Evolutionary conservation across 2,113 vertebrate genomes (phyloP), one percentile per base, ranked within the genome.

Genomic region (Seriola aureovittata): DNA sequence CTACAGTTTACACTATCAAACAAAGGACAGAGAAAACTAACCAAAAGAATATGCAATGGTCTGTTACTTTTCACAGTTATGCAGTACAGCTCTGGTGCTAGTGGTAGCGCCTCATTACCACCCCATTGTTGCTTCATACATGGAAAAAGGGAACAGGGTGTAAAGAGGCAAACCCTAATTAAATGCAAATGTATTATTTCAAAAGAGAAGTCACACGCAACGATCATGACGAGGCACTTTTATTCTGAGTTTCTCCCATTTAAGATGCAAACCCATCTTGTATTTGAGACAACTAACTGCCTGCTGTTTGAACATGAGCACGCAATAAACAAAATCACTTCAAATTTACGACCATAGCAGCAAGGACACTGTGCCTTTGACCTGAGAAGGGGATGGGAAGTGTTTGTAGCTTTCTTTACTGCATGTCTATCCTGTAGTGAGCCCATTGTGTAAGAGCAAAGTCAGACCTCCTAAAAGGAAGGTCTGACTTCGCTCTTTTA

Each of bases 401-500:
- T 9, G 40, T 44, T 25, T 57, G 25, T 8, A 16, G 19, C 44
- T 65, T 64, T 71, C 23, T 70, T 86, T 62, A 48, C 16, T n/a
- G 19, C 40, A 13, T 16, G 3, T 60, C 10, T 21, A 42, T 42
- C 40, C n/a, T 63, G 77, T 13, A 62, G 48, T 64, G 23, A 79
- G 32, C 32, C 29, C 3, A n/a, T 50, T 75, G 52, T 81, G 3
- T 52, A 25, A 8, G 16, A 3, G 17, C 46, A 54, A 54, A 54
- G 54, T 55, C n/a, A 23, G 32, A 25, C 1, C 38, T 25, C 21
- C 32, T 40, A 34, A 42, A 68, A 7, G 29, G 11, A 4, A 64
- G 13, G 48, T 48, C 67, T 36, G 62, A 21, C 71, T 74, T 70
- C 71, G 36, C 38, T 54, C 66, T 68, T 67, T 67, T 50, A 62